A percentile compares a stretch with the other conserved stretches of the same genome.
These are phyloP conservation scores for Microtus obscurus DNA, from an alignment of 2,797 vertebrate species.

Conservation along the genomic window DNA sequence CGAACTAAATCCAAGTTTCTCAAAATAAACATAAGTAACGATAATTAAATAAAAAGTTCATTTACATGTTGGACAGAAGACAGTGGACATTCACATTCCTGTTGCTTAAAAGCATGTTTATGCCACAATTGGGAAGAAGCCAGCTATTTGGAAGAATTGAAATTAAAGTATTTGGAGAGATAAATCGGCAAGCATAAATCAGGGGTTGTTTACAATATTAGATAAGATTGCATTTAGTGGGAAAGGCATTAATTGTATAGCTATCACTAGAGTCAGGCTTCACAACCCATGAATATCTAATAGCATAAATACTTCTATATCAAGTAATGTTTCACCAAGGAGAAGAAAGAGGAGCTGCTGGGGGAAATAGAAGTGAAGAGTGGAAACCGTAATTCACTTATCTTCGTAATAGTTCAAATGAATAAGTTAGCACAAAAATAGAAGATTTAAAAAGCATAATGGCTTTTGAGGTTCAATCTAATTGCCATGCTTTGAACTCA, in stretches of 20 bases:
- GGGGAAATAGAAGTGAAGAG: neutral
- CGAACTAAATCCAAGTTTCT: slow-evolving; percentile 7
- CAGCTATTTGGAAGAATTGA: neutral
- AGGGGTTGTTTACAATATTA: neutral
- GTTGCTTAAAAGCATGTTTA: neutral
- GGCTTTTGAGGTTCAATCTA: slow-evolving; percentile 22
- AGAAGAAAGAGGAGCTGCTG: neutral
- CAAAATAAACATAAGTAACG: neutral
- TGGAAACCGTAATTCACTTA: slow-evolving; percentile 19
- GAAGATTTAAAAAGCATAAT: neutral
- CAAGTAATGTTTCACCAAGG: neutral
- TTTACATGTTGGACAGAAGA: neutral
- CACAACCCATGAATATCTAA: neutral
- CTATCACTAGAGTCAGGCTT: neutral
- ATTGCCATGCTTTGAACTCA: neutral
- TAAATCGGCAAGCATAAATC: neutral
- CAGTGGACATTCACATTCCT: neutral
- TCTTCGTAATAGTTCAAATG: neutral
- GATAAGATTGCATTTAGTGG: neutral
- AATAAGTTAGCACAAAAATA: slow-evolving; percentile 7
- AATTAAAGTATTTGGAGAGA: neutral
- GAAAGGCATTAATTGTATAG: neutral
- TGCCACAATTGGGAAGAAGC: neutral
- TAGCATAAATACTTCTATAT: neutral
- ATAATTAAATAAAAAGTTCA: neutral